Evolutionary conservation across 2,888 invertebrate genomes (phyloP).

Genomic region (Microchrysa polita): DNA sequence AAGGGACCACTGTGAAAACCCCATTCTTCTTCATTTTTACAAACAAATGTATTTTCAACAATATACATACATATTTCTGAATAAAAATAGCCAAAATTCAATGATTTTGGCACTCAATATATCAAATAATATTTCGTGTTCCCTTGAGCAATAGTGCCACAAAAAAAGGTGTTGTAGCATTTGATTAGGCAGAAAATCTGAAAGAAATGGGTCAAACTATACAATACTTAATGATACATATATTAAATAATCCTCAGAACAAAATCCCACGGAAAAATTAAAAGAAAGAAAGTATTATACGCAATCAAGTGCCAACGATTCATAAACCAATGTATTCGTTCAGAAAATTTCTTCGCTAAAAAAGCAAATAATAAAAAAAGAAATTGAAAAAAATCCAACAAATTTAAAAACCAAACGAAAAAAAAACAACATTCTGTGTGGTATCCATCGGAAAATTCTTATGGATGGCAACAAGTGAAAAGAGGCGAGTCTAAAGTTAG

Average conservation of each 20-base stretch:
- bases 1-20: neutral
- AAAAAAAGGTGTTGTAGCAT: neutral
- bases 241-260: neutral
- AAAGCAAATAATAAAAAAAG: neutral
- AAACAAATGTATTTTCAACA: neutral
- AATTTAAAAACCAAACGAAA: no score
- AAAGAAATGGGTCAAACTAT: slow-evolving; percentile 6
- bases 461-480: slow-evolving; percentile 1
- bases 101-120: neutral
- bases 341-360: neutral
- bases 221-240: neutral
- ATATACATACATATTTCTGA: neutral
- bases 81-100: neutral
- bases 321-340: neutral
- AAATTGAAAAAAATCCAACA: neutral
- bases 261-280: neutral
- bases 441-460: slow-evolving; percentile 2
- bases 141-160: no score
- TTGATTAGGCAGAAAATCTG: neutral
- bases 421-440: neutral
- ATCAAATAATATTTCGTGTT: neutral
- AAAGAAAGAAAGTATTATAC: neutral
- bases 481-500: neutral
- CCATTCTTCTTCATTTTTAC: neutral
- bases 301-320: neutral